Conservation (phyloP, 1,140 invertebrate genomes). For the Cyclina sinensis region DNA sequence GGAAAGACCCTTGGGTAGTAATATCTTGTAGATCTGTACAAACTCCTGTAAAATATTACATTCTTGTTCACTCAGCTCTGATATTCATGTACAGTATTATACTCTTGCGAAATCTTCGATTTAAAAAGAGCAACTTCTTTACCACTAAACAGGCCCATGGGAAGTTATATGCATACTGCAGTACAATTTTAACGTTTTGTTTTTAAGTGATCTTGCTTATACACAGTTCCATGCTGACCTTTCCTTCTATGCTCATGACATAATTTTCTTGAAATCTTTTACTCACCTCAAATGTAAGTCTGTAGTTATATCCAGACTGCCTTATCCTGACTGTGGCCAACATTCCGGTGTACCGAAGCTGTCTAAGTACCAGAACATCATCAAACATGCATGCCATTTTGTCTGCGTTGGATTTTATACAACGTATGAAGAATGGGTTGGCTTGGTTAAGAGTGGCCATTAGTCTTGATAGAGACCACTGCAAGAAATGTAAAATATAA, state of each 20-base stretch:
- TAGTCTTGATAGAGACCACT: slow-evolving; percentile 95
- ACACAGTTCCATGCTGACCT: no score
- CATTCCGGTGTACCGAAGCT: slow-evolving; percentile 97
- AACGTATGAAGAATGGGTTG: slow-evolving; percentile 98
- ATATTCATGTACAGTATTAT: no score
- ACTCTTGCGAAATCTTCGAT: no score
- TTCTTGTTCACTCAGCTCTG: no score
- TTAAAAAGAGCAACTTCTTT: no score
- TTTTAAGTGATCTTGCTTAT: no score
- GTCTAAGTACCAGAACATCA: slow-evolving; percentile 96
- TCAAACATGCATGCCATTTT: slow-evolving; percentile 96
- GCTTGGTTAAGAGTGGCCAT: slow-evolving; percentile 98
- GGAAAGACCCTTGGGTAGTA: slow-evolving; percentile 94
- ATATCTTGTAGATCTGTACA: slow-evolving; percentile 95
- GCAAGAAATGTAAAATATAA: no score
- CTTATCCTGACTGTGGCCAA: slow-evolving; percentile 97
- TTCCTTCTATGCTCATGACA: no score
- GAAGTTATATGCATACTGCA: no score
- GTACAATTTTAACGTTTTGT: no score
- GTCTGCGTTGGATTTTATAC: slow-evolving; percentile 97
- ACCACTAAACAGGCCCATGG: no score
- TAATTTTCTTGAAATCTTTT: no score
- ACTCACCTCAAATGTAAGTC: slow-evolving; percentile 93
- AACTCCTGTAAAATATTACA: slow-evolving; percentile 90
- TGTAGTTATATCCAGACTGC: slow-evolving; percentile 97